Conservation (phyloP, 2,888 invertebrate species). For the Hesperia comma region DNA sequence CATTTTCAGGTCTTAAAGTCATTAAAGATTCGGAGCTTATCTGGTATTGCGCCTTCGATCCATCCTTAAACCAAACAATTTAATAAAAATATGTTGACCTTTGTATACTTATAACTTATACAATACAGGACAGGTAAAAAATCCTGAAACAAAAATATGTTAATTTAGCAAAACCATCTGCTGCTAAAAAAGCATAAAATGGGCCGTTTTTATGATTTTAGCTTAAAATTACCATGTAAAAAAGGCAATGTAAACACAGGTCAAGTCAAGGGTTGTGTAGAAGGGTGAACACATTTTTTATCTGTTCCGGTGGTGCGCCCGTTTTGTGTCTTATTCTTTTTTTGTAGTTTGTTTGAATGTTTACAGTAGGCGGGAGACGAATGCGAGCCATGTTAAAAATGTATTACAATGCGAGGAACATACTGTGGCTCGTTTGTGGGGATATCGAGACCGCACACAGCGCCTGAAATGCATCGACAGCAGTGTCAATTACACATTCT, state of each 20-base stretch:
- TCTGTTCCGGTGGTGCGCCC: conserved; percentile 43
- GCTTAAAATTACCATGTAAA: conserved; percentile 41
- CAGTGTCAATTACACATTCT: conserved; percentile 66
- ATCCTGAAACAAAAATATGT: conserved; percentile 19
- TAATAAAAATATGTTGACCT: neutral
- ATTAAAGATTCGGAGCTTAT: conserved; percentile 57
- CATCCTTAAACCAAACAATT: conserved; percentile 64
- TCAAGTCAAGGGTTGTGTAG: conserved; percentile 50
- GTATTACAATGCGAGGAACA: conserved; percentile 40
- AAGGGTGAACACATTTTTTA: conserved; percentile 57
- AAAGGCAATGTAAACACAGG: conserved; percentile 49
- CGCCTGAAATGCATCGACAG: conserved; percentile 56
- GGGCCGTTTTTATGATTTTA: conserved; percentile 24
- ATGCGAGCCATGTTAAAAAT: conserved; percentile 34
- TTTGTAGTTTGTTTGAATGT: conserved; percentile 43
- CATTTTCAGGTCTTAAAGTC: conserved; percentile 56
- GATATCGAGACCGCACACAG: conserved; percentile 63
- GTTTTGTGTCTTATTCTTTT: conserved; percentile 47
- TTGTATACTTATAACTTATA: neutral
- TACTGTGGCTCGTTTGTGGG: conserved; percentile 24
- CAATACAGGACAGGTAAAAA: neutral
- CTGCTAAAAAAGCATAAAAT: conserved; percentile 14
- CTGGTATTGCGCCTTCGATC: conserved; percentile 79
- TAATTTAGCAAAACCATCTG: conserved; percentile 29
- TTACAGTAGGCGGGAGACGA: conserved; percentile 43